A percentile compares a stretch with the other conserved stretches of the same genome.
These are phyloP conservation scores for Otolemur crassicaudatus DNA, from an alignment of 2,797 vertebrate genomes.

Conservation along the genomic window DNA sequence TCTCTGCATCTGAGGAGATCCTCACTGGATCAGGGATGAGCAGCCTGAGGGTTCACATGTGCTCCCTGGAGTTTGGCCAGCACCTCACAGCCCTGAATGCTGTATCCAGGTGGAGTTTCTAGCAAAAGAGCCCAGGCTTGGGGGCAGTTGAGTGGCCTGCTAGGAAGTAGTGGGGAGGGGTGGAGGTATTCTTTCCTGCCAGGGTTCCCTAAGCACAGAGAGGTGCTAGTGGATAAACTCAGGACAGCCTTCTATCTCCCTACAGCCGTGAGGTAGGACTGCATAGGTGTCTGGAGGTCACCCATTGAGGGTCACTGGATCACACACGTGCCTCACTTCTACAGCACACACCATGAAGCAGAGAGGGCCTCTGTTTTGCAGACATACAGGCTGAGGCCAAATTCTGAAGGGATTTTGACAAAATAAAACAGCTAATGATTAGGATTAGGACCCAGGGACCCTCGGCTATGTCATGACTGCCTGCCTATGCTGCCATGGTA, in stretches of 20 bases:
- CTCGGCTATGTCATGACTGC: neutral
- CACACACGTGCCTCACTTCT: neutral
- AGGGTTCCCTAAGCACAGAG: neutral
- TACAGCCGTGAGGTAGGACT: neutral
- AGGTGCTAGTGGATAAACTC: neutral
- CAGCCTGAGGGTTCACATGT: neutral
- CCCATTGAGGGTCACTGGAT: rapidly evolving
- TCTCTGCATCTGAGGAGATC: neutral
- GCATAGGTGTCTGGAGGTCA: neutral
- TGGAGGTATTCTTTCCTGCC: neutral
- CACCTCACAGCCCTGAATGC: neutral
- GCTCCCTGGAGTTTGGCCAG: neutral
- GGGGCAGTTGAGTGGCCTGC: neutral
- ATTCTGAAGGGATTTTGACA: neutral
- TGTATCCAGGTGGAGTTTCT: neutral
- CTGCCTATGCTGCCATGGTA: neutral
- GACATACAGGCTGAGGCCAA: neutral
- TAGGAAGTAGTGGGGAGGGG: neutral
- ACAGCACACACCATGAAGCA: neutral
- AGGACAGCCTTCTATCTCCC: neutral
- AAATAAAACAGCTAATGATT: neutral
- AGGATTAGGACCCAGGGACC: neutral
- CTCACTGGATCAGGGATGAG: neutral
- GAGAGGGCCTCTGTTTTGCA: neutral
- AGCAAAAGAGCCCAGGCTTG: neutral